Percentiles rank a stretch among this genome's conserved stretches.
phyloP scores from a whole-genome alignment of 2,888 invertebrate species.

The Cephus rjabovi region DNA sequence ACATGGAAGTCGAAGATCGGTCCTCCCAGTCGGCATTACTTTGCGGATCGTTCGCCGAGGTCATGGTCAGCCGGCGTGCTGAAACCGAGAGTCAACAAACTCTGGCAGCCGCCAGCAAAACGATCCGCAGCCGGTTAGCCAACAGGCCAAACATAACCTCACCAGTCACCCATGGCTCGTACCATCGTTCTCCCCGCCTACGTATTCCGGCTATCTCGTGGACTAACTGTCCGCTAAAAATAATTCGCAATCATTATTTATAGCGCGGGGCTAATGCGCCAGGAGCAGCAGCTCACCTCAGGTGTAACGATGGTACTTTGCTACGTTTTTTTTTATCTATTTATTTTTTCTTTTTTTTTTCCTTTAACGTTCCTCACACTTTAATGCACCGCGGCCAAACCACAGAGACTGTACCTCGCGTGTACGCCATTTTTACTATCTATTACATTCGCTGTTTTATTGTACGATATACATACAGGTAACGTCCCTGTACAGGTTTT shows the following conservation, averaged over 20 bases:
- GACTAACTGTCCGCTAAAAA: conserved; percentile 34
- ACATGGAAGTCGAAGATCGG: conserved; percentile 22
- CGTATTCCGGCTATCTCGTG: conserved; percentile 8
- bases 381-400: background rate
- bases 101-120: conserved; percentile 39
- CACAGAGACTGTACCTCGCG: background rate
- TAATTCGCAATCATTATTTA: conserved; percentile 41
- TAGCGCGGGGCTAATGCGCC: conserved; percentile 17
- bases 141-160: conserved; percentile 37
- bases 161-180: conserved; percentile 26
- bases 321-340: background rate
- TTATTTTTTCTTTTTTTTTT: too few relatives aligned
- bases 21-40: conserved; percentile 44
- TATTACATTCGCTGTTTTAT: background rate
- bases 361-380: background rate
- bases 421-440: background rate
- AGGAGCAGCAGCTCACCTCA: background rate
- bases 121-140: conserved; percentile 37
- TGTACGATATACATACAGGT: background rate
- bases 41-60: conserved; percentile 62
- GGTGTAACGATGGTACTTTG: background rate
- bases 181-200: conserved; percentile 2
- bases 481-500: background rate
- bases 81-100: conserved; percentile 67
- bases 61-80: conserved; percentile 64